Evolutionary conservation across 2,888 invertebrate species (phyloP).

Genomic region (Ommatoiulus sabulosus): DNA sequence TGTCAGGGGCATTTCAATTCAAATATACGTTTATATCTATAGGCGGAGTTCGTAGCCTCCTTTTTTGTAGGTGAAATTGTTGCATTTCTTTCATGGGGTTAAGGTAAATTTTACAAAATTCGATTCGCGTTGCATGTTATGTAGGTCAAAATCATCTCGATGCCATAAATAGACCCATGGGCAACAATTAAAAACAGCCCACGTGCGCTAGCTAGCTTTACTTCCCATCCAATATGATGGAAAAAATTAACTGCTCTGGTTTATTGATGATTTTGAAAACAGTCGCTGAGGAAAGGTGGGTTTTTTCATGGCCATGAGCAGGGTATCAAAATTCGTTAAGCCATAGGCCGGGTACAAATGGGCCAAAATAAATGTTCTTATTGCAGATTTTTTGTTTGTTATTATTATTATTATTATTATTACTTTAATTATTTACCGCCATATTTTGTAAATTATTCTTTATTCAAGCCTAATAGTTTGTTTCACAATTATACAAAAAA

Average conservation of each 20-base stretch:
- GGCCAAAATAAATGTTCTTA: not conserved
- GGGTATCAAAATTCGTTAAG: not conserved
- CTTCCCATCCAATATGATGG: not conserved
- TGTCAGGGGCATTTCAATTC: not conserved
- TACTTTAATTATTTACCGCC: not conserved
- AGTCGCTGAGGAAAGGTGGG: constrained; percentile 2
- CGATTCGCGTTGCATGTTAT: constrained; percentile 46
- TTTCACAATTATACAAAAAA: not conserved
- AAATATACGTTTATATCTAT: not conserved
- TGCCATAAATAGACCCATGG: constrained; percentile 45
- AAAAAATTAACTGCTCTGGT: not conserved
- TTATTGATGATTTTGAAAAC: constrained; percentile 11
- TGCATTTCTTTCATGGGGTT: constrained; percentile 26
- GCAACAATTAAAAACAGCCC: constrained; percentile 41
- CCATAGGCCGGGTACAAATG: not conserved
- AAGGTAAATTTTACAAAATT: constrained; percentile 46
- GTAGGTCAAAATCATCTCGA: constrained; percentile 45
- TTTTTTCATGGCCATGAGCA: constrained; percentile 14
- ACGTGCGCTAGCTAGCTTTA: not conserved
- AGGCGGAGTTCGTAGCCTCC: constrained; percentile 37
- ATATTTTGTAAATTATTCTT: not conserved
- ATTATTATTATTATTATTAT: not conserved
- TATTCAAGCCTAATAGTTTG: not conserved
- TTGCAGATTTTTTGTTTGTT: not conserved
- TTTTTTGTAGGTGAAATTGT: constrained; percentile 25